phyloP scores from a whole-genome alignment of 2,113 vertebrate genomes.

The Chaetodon trifascialis region DNA sequence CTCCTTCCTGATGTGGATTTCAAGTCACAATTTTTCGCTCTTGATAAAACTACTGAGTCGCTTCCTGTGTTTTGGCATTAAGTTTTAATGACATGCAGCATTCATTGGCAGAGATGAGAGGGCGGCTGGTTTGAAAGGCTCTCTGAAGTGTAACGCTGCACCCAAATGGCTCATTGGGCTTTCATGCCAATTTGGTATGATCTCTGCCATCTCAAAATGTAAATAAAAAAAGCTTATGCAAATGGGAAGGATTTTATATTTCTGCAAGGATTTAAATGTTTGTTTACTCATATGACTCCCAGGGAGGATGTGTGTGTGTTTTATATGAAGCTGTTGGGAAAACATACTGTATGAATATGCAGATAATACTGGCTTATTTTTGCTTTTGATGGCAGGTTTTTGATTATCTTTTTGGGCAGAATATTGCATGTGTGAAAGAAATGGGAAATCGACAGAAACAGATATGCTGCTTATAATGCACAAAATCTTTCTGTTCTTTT shows the following conservation, averaged over 20 bases:
- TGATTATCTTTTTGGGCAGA: background rate
- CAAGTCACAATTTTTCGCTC: conserved; percentile 59
- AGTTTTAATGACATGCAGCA: conserved; percentile 74
- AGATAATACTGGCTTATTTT: conserved; percentile 33
- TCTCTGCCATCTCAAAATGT: conserved; percentile 69
- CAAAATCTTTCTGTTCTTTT: background rate
- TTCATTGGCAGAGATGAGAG: conserved; percentile 75
- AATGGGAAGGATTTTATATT: conserved; percentile 60
- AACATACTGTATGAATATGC: conserved; percentile 45
- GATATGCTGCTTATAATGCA: background rate
- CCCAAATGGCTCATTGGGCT: conserved; percentile 67
- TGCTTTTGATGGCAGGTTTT: conserved; percentile 33
- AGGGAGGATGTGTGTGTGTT: conserved; percentile 28
- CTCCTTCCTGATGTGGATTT: conserved; percentile 40
- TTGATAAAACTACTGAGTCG: conserved; percentile 64
- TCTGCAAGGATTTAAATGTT: conserved; percentile 47
- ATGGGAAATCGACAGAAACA: background rate
- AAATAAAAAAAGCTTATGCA: conserved; percentile 68
- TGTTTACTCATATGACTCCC: conserved; percentile 53
- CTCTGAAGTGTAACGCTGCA: conserved; percentile 74
- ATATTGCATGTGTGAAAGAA: background rate
- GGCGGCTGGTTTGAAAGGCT: conserved; percentile 69
- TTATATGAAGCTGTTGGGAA: conserved; percentile 32
- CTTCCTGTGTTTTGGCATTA: conserved; percentile 66
- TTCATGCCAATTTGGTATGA: conserved; percentile 75